Base-by-base conservation (phyloP, 2,888 invertebrate genomes). In the Tipula lateralis region DNA sequence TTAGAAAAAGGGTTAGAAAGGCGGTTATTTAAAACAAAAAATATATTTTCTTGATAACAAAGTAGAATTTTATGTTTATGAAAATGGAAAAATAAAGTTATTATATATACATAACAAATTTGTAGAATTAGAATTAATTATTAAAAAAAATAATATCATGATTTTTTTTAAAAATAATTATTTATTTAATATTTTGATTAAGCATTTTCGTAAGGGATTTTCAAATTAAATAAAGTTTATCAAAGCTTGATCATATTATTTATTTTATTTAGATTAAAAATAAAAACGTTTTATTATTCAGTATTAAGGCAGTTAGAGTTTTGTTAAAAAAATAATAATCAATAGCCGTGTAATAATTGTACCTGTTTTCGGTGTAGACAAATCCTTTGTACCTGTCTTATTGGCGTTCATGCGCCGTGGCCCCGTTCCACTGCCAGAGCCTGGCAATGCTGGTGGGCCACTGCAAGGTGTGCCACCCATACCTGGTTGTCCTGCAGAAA, bases 351-450 rank as follows among this genome's bases (percentile, higher is more conserved):
- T 82, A 30, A 82, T 30, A 30, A 82, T 82, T 84, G 83, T 34
- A 90, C 90, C 90, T 89, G 90, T 90, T 87, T 90, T 90, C 84
- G 90, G 90, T 87, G 90, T 90, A 87, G 90, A 90, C 87, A 90
- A 88, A 87, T 90, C 90, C 88, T 90, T 90, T 32, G 86, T 86
- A 84, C 86, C 86, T 85, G 90, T 90, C 88, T 90, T 90, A 86
- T 90, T 90, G 30, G 86, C 86, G 87, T 90, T 90, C 89, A 90
- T 90, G 85, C 90, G 89, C 80, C 90, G 88, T 50, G 90, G 90
- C 83, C 89, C 90, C 19, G 89, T 89, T 84, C 32, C 32, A 32
- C 90, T 89, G 84, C 90, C 90, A n/a, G 90, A 90, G 83, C 90
- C 90, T 88, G 90, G 89, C 7, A 90, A 89, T 36, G 89, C 88